Base-by-base conservation (phyloP, 2,888 invertebrate species). In the Drosophila prolongata region DNA sequence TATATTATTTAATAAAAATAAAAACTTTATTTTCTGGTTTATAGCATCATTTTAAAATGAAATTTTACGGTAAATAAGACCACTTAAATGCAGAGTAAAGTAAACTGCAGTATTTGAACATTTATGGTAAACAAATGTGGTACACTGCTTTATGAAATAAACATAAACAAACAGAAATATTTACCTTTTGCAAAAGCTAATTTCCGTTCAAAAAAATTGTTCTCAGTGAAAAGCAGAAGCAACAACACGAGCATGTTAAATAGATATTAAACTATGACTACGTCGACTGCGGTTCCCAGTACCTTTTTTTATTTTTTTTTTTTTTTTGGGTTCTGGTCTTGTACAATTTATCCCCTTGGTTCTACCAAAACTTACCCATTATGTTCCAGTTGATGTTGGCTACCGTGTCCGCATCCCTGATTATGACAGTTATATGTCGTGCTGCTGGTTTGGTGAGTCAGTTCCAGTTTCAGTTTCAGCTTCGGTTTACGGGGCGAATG, bases 211-310 rank as follows among this genome's bases (percentile, higher is more conserved):
- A 5, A 14, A 4, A 14, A 3, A 5, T 42, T 60, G 49, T 16
- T 60, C 42, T 14, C 47, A 64, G 62, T 64, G 61, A 30, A 14
- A 44, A n/a, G 43, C 67, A 55, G 16, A 37, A 57, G 52, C 67
- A 72, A 75, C 75, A 68, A 56, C 68, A 77, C 76, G 79, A 76
- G 87, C 83, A 83, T 83, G 87, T 79, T 87, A 81, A 87, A 84
- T 81, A 79, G 78, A 84, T 83, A 83, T 83, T 83, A 87, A 87
- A 87, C 83, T 83, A 79, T 80, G 79, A 72, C 83, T 53, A 52
- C 42, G 56, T 69, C 55, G 75, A 74, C 83, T 60, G 54, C 65
- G 65, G 72, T 65, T 62, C 47, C 44, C 42, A 43, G 69, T 71
- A 71, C 72, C 42, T 62, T 71, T 56, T 57, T 46, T 52, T 70